phyloP scores from a whole-genome alignment of 2,113 vertebrate species.

The Riparia riparia region DNA sequence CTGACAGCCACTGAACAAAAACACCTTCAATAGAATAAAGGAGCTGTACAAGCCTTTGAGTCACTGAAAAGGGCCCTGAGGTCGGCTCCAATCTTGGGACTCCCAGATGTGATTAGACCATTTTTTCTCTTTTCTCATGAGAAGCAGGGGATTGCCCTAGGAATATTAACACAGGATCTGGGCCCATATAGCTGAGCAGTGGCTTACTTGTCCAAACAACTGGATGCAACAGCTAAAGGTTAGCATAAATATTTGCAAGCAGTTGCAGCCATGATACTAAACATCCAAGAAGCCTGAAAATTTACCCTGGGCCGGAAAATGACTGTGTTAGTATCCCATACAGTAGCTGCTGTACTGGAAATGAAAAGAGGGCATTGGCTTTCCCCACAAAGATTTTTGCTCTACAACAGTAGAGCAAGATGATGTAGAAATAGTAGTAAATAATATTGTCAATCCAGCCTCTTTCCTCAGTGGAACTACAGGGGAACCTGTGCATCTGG shows the following conservation, averaged over 20 bases:
- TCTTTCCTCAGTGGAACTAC: background rate
- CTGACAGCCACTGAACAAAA: background rate
- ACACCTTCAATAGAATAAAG: background rate
- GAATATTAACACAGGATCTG: background rate
- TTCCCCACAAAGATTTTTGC: background rate
- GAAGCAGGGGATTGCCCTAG: background rate
- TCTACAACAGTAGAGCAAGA: too few relatives aligned
- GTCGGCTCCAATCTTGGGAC: background rate
- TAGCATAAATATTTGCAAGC: background rate
- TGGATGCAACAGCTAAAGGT: background rate
- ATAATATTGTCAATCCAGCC: background rate
- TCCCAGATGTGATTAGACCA: background rate
- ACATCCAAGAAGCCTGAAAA: background rate
- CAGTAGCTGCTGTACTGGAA: background rate
- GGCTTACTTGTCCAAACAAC: background rate
- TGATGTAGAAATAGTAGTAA: too few relatives aligned
- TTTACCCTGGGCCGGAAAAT: background rate
- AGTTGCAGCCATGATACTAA: rapidly evolving
- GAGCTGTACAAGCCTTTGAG: background rate
- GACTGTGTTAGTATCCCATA: background rate
- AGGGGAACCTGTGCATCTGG: background rate
- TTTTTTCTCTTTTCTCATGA: background rate
- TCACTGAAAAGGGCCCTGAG: background rate
- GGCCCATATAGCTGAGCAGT: rapidly evolving
- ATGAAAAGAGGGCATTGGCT: background rate